A percentile compares a stretch with the other conserved stretches of the same genome.
Conservation (phyloP, 1,140 invertebrate genomes). For the Papilio polytes region DNA sequence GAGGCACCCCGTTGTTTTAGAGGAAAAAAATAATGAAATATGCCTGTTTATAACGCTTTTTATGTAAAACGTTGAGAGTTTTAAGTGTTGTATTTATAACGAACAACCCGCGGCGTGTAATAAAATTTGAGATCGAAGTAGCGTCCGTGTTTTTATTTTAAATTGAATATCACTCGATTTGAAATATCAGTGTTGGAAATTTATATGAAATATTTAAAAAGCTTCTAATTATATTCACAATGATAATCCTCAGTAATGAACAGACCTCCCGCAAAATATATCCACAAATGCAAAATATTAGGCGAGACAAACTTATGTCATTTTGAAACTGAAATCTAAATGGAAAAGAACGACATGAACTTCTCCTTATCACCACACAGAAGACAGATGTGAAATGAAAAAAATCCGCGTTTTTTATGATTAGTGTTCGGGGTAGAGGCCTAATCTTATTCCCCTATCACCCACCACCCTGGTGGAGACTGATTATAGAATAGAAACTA, state of each 20-base stretch:
- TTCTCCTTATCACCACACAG: no score
- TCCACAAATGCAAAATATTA: background rate
- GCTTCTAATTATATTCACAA: background rate
- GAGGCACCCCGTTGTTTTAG: constrained; percentile 80
- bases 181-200: constrained; percentile 47
- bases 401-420: no score
- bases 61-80: constrained; percentile 75
- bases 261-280: background rate
- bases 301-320: background rate
- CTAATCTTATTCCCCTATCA: no score
- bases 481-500: background rate
- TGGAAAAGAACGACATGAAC: no score
- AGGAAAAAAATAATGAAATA: constrained; percentile 82
- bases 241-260: background rate
- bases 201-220: constrained; percentile 28
- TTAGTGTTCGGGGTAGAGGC: no score
- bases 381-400: no score
- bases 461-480: no score
- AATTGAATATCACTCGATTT: constrained; percentile 47
- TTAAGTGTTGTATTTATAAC: constrained; percentile 74
- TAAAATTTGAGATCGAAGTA: constrained; percentile 56
- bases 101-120: constrained; percentile 59
- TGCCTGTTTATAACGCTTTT: constrained; percentile 74
- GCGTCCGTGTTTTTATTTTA: constrained; percentile 53
- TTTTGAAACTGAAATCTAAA: no score